Evolutionary conservation across 2,113 vertebrate genomes (phyloP).

Genomic region (Cranoglanis bouderius): DNA sequence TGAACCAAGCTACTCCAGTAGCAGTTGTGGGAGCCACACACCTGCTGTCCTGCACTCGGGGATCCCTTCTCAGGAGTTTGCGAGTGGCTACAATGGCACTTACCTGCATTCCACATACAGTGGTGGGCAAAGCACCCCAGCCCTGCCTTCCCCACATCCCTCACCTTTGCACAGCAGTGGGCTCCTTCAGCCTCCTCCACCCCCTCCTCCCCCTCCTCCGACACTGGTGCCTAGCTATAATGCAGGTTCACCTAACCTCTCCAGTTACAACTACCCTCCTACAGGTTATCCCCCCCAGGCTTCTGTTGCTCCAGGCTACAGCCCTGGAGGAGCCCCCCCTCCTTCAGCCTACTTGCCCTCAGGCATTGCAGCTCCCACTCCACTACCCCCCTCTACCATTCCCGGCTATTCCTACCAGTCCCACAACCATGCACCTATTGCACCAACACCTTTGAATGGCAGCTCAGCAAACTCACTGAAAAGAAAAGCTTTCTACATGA

Average conservation of each 20-base stretch:
- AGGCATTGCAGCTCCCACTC: constrained; percentile 94
- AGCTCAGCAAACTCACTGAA: constrained; percentile 95
- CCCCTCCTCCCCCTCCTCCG: constrained; percentile 80
- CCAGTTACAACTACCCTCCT: constrained; percentile 92
- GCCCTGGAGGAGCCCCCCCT: constrained; percentile 88
- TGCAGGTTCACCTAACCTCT: constrained; percentile 87
- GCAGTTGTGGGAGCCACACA: constrained; percentile 93
- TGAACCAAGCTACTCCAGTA: constrained; percentile 92
- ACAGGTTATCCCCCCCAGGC: constrained; percentile 93
- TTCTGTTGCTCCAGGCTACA: constrained; percentile 89
- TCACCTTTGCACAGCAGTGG: constrained; percentile 94
- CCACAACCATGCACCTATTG: constrained; percentile 89
- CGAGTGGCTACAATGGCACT: constrained; percentile 90
- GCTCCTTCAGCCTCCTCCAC: constrained; percentile 89
- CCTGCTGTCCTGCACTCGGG: constrained; percentile 91
- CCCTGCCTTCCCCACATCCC: constrained; percentile 92
- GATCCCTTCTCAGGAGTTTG: constrained; percentile 98
- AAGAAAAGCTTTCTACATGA: constrained; percentile 99
- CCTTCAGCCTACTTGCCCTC: constrained; percentile 95
- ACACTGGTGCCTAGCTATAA: constrained; percentile 94
- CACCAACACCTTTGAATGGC: constrained; percentile 90
- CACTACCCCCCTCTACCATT: constrained; percentile 89
- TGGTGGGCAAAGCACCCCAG: constrained; percentile 86
- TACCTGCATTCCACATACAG: constrained; percentile 95
- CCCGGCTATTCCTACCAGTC: constrained; percentile 95